Conservation (phyloP, 1,140 invertebrate genomes). For the Drosophila kurseongensis region DNA sequence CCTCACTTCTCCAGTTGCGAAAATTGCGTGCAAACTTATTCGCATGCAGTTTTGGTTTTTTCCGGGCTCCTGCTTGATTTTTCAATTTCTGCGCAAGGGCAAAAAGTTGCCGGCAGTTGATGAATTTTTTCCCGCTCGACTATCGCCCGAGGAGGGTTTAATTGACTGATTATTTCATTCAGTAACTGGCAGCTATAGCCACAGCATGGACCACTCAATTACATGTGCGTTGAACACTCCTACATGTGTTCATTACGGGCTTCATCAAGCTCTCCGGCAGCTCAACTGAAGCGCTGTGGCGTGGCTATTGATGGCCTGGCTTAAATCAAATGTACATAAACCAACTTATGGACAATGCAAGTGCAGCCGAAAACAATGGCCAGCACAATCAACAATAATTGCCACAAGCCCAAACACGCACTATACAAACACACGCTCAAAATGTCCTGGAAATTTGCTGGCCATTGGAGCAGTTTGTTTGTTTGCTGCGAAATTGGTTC, state of each 20-base stretch:
- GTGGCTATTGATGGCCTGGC: conserved; percentile 25
- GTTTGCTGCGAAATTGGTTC: conserved; percentile 37
- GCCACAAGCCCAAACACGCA: conserved; percentile 43
- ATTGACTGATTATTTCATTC: conserved; percentile 65
- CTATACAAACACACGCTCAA: conserved; percentile 15
- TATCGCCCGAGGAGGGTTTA: conserved; percentile 26
- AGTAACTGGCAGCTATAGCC: conserved; percentile 24
- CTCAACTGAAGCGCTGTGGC: conserved; percentile 10
- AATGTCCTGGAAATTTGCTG: conserved; percentile 24
- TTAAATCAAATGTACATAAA: conserved; percentile 50
- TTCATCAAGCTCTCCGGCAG: conserved; percentile 1
- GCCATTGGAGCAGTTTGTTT: conserved; percentile 21
- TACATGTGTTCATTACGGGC: conserved; percentile 31
- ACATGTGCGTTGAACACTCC: conserved; percentile 8
- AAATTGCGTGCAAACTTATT: conserved; percentile 69
- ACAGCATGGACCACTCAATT: conserved; percentile 33
- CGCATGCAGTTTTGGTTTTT: conserved; percentile 35
- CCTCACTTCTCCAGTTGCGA: conserved; percentile 1
- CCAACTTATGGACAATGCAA: conserved; percentile 42
- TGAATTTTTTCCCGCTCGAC: conserved; percentile 39
- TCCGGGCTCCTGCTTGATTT: conserved; percentile 46
- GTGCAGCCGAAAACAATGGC: conserved; percentile 51
- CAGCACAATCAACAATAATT: conserved; percentile 65
- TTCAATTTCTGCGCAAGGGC: conserved; percentile 36
- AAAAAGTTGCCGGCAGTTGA: conserved; percentile 38